phyloP scores from a whole-genome alignment of 2,113 vertebrate genomes.

The Chrysemys picta region DNA sequence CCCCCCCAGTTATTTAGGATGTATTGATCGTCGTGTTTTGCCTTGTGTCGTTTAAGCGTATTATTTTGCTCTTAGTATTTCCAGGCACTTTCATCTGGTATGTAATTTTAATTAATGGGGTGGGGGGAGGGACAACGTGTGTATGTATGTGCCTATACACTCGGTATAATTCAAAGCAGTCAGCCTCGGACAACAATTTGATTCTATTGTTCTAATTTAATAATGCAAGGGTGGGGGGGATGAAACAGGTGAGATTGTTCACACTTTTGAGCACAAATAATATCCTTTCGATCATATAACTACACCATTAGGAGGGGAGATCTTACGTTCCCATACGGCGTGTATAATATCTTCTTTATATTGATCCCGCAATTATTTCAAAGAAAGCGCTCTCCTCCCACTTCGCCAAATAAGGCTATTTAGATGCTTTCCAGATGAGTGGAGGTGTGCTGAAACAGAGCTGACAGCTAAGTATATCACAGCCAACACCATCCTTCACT shows the following conservation, averaged over 20 bases:
- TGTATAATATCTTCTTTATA: slow-evolving; percentile 65
- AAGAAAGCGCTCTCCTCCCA: slow-evolving; percentile 78
- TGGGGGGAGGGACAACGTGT: not conserved
- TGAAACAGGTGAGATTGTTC: slow-evolving; percentile 34
- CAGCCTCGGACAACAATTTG: slow-evolving; percentile 20
- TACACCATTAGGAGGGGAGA: slow-evolving; percentile 25
- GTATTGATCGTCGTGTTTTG: slow-evolving; percentile 25
- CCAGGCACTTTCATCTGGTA: slow-evolving; percentile 17
- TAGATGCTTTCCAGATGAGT: slow-evolving; percentile 84
- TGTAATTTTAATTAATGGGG: slow-evolving; percentile 65
- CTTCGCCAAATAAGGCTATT: slow-evolving; percentile 83
- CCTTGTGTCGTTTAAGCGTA: not conserved
- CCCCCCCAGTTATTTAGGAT: slow-evolving; percentile 7
- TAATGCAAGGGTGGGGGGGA: slow-evolving; percentile 28
- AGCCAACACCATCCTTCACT: slow-evolving; percentile 74
- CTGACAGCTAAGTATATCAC: slow-evolving; percentile 82
- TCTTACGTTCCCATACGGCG: slow-evolving; percentile 44
- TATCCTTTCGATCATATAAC: slow-evolving; percentile 6
- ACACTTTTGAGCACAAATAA: not conserved
- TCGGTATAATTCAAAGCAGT: not conserved
- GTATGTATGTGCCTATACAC: not conserved
- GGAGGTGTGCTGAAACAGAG: slow-evolving; percentile 77
- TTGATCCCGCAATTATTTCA: slow-evolving; percentile 80
- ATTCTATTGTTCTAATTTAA: slow-evolving; percentile 69
- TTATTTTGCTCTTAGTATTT: slow-evolving; percentile 46